phyloP scores from a whole-genome alignment of 2,888 invertebrate genomes.

The Lithophane ornitopus region DNA sequence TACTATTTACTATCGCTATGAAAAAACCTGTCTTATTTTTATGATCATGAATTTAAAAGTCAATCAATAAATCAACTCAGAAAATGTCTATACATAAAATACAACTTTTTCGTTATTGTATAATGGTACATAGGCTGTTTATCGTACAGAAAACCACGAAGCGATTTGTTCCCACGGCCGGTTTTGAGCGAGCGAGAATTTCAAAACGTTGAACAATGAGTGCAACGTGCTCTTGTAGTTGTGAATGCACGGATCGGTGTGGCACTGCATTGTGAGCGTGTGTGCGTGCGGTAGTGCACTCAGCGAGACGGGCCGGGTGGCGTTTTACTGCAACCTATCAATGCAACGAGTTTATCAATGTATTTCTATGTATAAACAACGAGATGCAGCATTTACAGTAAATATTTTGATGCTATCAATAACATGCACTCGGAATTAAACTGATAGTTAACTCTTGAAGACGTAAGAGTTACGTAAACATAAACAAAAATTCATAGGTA shows the following conservation, averaged over 20 bases:
- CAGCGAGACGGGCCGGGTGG: constrained; percentile 56
- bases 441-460: constrained; percentile 13
- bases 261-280: constrained; percentile 68
- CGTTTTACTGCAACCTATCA: constrained; percentile 60
- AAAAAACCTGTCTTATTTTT: not conserved
- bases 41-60: not conserved
- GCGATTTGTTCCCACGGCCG: constrained; percentile 84
- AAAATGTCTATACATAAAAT: constrained; percentile 4
- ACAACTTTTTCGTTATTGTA: constrained; percentile 34
- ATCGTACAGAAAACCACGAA: constrained; percentile 67
- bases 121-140: constrained; percentile 37
- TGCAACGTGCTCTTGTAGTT: constrained; percentile 74
- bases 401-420: constrained; percentile 39
- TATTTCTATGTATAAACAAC: constrained; percentile 34
- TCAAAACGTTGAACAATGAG: constrained; percentile 87
- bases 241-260: constrained; percentile 71
- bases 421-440: constrained; percentile 15
- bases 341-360: constrained; percentile 60
- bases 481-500: not conserved
- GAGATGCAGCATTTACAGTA: constrained; percentile 21
- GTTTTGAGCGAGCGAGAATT: constrained; percentile 82
- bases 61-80: constrained; percentile 15
- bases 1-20: not conserved
- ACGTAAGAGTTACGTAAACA: constrained; percentile 14
- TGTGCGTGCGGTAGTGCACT: constrained; percentile 69